Conservation (phyloP, 2,888 invertebrate species). For the Mylabris sibirica region DNA sequence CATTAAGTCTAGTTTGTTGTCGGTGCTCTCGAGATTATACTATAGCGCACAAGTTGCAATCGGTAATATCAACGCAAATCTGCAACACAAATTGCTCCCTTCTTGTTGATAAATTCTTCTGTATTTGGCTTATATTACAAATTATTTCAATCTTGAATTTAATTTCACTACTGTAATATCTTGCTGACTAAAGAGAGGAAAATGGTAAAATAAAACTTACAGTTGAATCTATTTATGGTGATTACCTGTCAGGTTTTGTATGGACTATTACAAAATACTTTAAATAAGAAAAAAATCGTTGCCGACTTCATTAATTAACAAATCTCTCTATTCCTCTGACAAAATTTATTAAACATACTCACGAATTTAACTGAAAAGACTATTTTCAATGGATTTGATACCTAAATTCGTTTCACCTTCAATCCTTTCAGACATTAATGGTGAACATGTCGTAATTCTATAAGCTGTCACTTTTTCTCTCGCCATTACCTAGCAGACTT, state of each 20-base stretch:
- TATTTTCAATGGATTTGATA: constrained; percentile 49
- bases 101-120: constrained; percentile 14
- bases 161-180: neutral
- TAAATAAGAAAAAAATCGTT: neutral
- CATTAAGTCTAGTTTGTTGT: constrained; percentile 54
- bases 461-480: constrained; percentile 49
- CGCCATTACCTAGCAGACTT: constrained; percentile 37
- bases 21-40: constrained; percentile 23
- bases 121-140: constrained; percentile 22
- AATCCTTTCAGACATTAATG: constrained; percentile 50
- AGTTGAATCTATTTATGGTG: neutral
- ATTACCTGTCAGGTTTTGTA: constrained; percentile 1
- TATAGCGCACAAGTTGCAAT: constrained; percentile 28
- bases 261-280: too few relatives aligned
- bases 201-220: neutral
- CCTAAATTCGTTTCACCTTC: constrained; percentile 48
- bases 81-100: constrained; percentile 38
- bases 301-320: constrained; percentile 32
- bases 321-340: constrained; percentile 43
- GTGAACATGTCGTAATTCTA: constrained; percentile 54
- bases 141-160: constrained; percentile 20
- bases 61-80: constrained; percentile 38
- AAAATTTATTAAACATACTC: constrained; percentile 48
- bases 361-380: constrained; percentile 41
- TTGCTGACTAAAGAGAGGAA: neutral